Percentiles rank a stretch among this genome's conserved stretches.
Evolutionary conservation across 1,140 invertebrate genomes (phyloP).

Genomic region (Drosophila murphyi): DNA sequence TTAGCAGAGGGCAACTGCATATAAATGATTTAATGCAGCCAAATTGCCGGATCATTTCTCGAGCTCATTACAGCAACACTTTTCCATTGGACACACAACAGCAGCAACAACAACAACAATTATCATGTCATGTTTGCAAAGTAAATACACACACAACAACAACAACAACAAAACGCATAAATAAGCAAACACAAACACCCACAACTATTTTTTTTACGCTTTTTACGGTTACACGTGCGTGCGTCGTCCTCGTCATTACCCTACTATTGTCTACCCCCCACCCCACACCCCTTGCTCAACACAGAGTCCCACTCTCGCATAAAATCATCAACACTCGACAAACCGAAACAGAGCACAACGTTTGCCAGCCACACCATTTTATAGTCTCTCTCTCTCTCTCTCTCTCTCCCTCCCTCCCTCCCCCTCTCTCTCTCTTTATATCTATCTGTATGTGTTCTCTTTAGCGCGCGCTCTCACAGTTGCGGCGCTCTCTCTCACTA

Average conservation of each 20-base stretch:
- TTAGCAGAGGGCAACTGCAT: not conserved
- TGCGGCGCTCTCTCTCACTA: constrained; percentile 9
- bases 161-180: constrained; percentile 9
- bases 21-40: constrained; percentile 3
- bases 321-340: constrained; percentile 42
- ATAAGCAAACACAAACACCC: constrained; percentile 37
- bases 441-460: not conserved
- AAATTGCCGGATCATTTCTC: constrained; percentile 38
- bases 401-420: constrained; percentile 24
- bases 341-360: constrained; percentile 61
- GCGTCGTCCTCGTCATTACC: constrained; percentile 54
- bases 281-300: not conserved
- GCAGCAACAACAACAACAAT: constrained; percentile 48
- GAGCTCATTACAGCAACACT: constrained; percentile 41
- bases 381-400: constrained; percentile 11
- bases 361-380: constrained; percentile 35
- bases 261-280: constrained; percentile 1
- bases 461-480: not conserved
- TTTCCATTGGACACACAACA: constrained; percentile 22
- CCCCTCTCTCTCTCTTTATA: constrained; percentile 17
- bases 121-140: constrained; percentile 75
- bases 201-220: constrained; percentile 63
- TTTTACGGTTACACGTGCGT: constrained; percentile 78
- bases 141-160: constrained; percentile 53
- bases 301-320: constrained; percentile 8